These are phyloP conservation scores for Echinops telfairi DNA, from an alignment of 2,113 vertebrate genomes.

Conservation along the genomic window DNA sequence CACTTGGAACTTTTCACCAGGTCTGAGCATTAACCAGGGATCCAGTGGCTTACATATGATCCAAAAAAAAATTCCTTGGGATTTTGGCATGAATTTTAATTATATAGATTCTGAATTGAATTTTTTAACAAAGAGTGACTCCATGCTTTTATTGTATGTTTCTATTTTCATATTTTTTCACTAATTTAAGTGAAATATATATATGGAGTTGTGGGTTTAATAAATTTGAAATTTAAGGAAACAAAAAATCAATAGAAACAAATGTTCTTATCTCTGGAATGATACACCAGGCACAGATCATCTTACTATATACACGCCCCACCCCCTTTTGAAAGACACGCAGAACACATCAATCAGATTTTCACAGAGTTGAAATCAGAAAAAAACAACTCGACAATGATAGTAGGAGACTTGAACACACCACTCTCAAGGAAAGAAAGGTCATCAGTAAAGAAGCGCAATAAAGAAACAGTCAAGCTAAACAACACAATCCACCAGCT, in stretches of 20 bases:
- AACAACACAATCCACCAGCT: too few relatives aligned
- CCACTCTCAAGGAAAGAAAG: too few relatives aligned
- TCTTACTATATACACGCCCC: too few relatives aligned
- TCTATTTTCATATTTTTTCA: conserved; percentile 54
- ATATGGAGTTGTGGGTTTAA: not conserved
- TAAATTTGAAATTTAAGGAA: conserved; percentile 28
- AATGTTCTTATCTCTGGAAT: too few relatives aligned
- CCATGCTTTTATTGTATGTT: conserved; percentile 32
- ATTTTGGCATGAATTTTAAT: conserved; percentile 40
- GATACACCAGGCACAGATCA: too few relatives aligned
- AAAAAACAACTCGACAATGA: too few relatives aligned
- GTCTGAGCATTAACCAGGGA: conserved; percentile 57
- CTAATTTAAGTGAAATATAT: conserved; percentile 51
- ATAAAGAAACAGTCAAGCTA: too few relatives aligned
- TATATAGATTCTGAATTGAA: conserved; percentile 56
- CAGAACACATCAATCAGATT: too few relatives aligned
- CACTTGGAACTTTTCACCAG: conserved; percentile 65
- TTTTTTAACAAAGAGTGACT: conserved; percentile 45
- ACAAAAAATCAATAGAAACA: conserved; percentile 6
- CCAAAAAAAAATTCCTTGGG: conserved; percentile 72
- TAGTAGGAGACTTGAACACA: too few relatives aligned
- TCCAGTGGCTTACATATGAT: conserved; percentile 68
- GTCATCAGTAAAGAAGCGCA: too few relatives aligned
- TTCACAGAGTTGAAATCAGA: too few relatives aligned
- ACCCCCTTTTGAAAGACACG: too few relatives aligned